These are phyloP conservation scores for Clamator glandarius DNA, from an alignment of 2,797 vertebrate genomes.

Conservation along the genomic window DNA sequence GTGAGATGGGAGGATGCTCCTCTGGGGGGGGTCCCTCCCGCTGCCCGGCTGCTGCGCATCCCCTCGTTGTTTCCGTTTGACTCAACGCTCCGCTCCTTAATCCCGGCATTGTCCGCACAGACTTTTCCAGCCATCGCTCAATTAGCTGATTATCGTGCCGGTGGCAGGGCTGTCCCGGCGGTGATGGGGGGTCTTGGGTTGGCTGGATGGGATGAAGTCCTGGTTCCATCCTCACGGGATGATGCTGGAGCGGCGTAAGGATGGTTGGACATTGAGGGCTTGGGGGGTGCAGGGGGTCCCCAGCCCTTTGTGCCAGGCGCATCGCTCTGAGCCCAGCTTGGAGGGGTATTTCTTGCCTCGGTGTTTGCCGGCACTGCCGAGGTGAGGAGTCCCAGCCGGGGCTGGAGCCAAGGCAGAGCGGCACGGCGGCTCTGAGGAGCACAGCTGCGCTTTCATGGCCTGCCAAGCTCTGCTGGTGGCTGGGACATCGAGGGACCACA, in stretches of 20 bases:
- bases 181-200: neutral
- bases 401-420: neutral
- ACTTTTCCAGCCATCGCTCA: constrained; percentile 39
- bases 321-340: fast-evolving
- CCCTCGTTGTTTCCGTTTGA: neutral
- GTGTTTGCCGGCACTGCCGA: no score
- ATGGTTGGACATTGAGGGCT: fast-evolving
- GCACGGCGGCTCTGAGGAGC: neutral
- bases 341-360: neutral
- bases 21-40: neutral
- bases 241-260: fast-evolving
- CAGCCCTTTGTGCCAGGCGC: fast-evolving
- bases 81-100: neutral
- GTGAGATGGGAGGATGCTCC: neutral
- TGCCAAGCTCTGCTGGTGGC: neutral
- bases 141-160: constrained; percentile 8
- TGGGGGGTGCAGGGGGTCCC: fast-evolving
- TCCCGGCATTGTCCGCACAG: neutral
- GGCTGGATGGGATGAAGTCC: fast-evolving
- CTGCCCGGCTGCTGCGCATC: neutral
- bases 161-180: no score
- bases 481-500: fast-evolving
- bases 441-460: neutral
- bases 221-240: fast-evolving
- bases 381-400: neutral